Base-by-base conservation (phyloP, 2,888 invertebrate species). In the Pseudanteris insignis region DNA sequence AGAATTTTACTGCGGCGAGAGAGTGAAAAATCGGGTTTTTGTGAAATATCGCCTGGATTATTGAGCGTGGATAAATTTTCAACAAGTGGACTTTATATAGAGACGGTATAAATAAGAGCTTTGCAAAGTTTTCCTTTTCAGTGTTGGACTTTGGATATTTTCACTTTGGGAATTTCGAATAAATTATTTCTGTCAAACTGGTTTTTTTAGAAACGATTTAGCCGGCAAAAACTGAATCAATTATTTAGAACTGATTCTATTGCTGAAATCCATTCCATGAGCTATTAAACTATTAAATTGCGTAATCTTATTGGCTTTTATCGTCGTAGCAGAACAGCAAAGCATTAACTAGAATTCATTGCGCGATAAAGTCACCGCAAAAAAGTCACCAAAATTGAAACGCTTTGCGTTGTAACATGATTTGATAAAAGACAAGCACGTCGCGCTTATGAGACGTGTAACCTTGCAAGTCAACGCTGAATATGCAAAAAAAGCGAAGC, bases 1-100 rank as follows among this genome's bases (percentile, higher is more conserved):
- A 32, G 36, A 58, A 43, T 50, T 47, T 58, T 44, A 44, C 37
- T 43, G 38, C 38, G 18, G 33, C 32, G 25, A 21, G 36, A 37
- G 57, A 57, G 47, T 57, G 57, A 58, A 58, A 58, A 58, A 58
- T 44, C 32, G 43, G 33, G 43, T 37, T 50, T 29, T 37, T 32
- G 38, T 55, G 46, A 55, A 55, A 55, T 55, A 55, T 47, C 34
- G 40, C 55, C 8, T 12, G 46, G 54, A 54, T 54, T 54, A 54
- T 46, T 46, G 54, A 33, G 32, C 30, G 33, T 32, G 38, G 57
- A 58, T 58, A 44, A 58, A 58, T 50, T 50, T 44, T 50, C 50
- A 58, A 50, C 44, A 43, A 48, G 48, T 58, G 43, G 47, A 55
- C 47, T 55, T 32, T 46, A 46, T 40, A 40, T 40, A 38, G 28